Evolutionary conservation across 2,113 vertebrate species (phyloP).

Genomic region (Dasypus novemcinctus): DNA sequence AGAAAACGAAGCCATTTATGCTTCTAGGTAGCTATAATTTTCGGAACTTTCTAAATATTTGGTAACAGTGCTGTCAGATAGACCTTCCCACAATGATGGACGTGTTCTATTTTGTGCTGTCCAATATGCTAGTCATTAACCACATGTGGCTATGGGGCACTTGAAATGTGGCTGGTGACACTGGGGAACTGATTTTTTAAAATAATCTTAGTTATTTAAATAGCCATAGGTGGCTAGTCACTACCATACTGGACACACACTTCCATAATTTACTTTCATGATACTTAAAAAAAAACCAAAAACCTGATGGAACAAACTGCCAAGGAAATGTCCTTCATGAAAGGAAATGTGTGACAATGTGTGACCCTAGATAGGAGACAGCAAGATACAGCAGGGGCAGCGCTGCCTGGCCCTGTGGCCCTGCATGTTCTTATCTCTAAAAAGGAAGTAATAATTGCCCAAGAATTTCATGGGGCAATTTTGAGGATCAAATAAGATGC

Average conservation of each 20-base stretch:
- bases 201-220: not conserved
- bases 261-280: not conserved
- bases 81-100: not conserved
- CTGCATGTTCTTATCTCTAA: not conserved
- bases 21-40: not conserved
- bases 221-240: not conserved
- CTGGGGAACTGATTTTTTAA: not conserved
- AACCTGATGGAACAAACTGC: not conserved
- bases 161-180: not conserved
- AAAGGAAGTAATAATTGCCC: not conserved
- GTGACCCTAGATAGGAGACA: not conserved
- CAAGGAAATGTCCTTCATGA: not conserved
- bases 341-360: not conserved
- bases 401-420: not conserved
- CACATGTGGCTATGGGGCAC: not conserved
- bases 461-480: not conserved
- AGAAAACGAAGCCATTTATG: not conserved
- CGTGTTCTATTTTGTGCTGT: not conserved
- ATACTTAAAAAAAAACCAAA: not conserved
- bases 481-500: not conserved
- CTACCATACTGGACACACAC: not conserved
- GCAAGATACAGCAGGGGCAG: not conserved
- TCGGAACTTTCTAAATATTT: not conserved
- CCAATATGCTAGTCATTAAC: not conserved
- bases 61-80: not conserved